Conservation (phyloP, 2,113 vertebrate species). For the Rhipidura dahli region DNA sequence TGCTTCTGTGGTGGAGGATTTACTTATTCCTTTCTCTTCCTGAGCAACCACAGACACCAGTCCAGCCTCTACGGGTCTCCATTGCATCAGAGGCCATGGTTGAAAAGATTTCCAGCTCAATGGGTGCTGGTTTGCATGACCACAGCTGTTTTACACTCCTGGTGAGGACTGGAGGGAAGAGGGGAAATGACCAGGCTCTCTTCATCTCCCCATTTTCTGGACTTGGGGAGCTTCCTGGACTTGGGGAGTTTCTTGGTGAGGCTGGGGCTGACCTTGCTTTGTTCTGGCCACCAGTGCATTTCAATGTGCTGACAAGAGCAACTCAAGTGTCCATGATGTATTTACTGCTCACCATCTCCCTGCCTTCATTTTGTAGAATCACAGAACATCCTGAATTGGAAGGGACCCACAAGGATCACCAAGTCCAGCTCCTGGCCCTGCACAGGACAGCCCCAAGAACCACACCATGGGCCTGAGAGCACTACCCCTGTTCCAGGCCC, state of each 20-base stretch:
- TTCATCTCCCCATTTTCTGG: not conserved
- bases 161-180: not conserved
- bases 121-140: not conserved
- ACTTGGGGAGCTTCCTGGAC: not conserved
- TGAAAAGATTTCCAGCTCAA: not conserved
- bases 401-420: not conserved
- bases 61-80: not conserved
- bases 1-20: not conserved
- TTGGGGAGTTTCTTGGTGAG: not conserved
- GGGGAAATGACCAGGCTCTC: not conserved
- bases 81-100: fast-evolving
- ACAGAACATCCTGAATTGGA: not conserved
- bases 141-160: not conserved
- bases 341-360: not conserved
- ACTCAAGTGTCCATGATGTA: fast-evolving
- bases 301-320: fast-evolving
- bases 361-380: not conserved
- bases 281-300: fast-evolving
- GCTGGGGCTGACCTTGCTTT: not conserved
- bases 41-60: not conserved
- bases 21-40: not conserved
- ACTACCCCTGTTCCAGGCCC: fast-evolving
- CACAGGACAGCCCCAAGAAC: not conserved
- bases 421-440: not conserved
- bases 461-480: not conserved